These are phyloP conservation scores for Coryphaenoides rupestris DNA, from an alignment of 2,113 vertebrate species.

Conservation along the genomic window DNA sequence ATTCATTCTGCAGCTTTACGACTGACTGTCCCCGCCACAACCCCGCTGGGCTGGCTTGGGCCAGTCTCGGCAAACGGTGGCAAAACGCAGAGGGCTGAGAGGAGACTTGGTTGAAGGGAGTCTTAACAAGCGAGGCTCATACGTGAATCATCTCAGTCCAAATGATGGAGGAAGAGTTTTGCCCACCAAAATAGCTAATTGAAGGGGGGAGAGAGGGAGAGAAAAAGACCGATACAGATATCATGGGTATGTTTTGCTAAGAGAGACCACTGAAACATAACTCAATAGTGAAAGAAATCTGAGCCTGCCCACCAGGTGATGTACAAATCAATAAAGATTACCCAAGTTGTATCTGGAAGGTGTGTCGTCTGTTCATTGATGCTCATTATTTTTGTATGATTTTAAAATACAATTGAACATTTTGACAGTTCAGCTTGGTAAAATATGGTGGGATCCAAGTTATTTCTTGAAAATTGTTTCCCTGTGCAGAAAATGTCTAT, in stretches of 20 bases:
- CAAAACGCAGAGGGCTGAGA: background rate
- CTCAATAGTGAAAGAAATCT: slow-evolving; percentile 38
- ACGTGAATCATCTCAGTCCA: slow-evolving; percentile 4
- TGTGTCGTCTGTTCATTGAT: background rate
- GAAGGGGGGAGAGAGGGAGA: background rate
- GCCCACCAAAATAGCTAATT: too few relatives aligned
- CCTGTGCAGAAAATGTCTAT: too few relatives aligned
- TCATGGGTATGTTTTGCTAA: slow-evolving; percentile 20
- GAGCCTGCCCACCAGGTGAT: slow-evolving; percentile 59
- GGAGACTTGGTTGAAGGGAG: slow-evolving; percentile 2
- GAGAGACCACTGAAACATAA: slow-evolving; percentile 49
- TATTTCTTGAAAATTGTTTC: too few relatives aligned
- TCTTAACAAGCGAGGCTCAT: slow-evolving; percentile 12
- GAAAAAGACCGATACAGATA: background rate
- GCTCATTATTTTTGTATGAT: background rate
- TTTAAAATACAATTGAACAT: background rate
- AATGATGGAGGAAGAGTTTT: too few relatives aligned
- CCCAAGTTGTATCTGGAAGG: slow-evolving; percentile 55
- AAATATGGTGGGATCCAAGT: too few relatives aligned
- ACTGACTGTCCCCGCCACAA: background rate
- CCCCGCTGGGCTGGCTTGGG: background rate
- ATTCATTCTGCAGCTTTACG: background rate
- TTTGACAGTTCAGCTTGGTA: background rate
- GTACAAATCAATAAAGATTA: slow-evolving; percentile 71
- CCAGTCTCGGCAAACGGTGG: background rate